Base-by-base conservation (phyloP, 1,140 invertebrate species). In the Uloborus diversus region DNA sequence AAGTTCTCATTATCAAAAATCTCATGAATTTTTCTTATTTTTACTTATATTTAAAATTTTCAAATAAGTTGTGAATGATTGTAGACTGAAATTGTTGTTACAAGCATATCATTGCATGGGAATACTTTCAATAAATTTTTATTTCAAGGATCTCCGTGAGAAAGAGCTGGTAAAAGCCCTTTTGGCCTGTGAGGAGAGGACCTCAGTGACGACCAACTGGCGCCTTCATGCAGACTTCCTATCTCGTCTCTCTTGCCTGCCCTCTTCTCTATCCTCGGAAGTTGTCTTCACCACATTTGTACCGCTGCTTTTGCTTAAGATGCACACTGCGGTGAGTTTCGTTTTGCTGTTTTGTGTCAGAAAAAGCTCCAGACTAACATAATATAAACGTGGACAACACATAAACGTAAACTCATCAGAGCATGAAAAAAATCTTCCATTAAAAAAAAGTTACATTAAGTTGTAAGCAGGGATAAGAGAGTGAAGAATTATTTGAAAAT, bases 261-360 rank as follows among this genome's bases (percentile, higher is more conserved):
- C 91, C n/a, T 88, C 88, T 80, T 90, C 90, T 84, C 89, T 92
- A 84, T 88, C 90, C 28, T 88, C 89, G 81, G 91, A 92, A 84
- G 89, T 90, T 84, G 90, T 93, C 84, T 91, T 91, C 85, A 89
- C 88, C 25, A 90, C 90, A 84, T 91, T 93, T 85, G 89, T 92
- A 79, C 92, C 92, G 81, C 84, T 91, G 51, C 84, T 91, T 47
- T 88, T 91, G 49, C 87, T 88, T 66, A 90, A 90, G 86, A 87
- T 92, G 59, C 86, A 90, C 81, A 88, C 89, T 75, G 89, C 90
- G 81, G 92, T 93, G 88, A 89, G 88, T 88, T 35, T 47, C 11
- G 27, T 32, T 61, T 59, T 3, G 56, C 56, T 59, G 14, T 49
- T 49, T 49, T 49, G n/a, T 47, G 9, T 11, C 42, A 47, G 42